phyloP scores from a whole-genome alignment of 2,888 invertebrate species.

The Torymus texanus region DNA sequence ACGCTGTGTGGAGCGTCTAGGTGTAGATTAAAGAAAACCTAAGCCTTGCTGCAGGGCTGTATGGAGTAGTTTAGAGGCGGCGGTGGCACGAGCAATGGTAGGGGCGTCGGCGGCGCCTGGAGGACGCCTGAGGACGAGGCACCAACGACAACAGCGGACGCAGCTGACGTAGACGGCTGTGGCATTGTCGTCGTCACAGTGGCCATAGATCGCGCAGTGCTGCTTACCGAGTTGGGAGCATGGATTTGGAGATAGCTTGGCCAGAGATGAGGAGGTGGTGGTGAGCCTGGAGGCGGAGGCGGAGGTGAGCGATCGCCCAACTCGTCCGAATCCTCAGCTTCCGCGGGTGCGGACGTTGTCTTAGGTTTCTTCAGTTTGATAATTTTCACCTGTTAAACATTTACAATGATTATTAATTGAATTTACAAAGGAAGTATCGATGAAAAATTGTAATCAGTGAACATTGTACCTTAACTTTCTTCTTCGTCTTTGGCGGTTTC shows the following conservation, averaged over 20 bases:
- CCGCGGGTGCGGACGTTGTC: constrained; percentile 58
- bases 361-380: constrained; percentile 74
- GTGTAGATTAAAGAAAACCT: constrained; percentile 5
- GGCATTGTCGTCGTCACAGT: not conserved
- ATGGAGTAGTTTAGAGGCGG: constrained; percentile 71
- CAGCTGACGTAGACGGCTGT: too few species aligned
- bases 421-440: too few species aligned
- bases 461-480: constrained; percentile 76
- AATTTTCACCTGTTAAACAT: constrained; percentile 73
- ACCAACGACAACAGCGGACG: constrained; percentile 15
- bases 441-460: not conserved
- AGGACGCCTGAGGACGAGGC: constrained; percentile 36
- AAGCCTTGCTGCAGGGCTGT: constrained; percentile 72
- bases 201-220: not conserved
- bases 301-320: constrained; percentile 78
- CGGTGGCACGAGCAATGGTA: constrained; percentile 72
- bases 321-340: constrained; percentile 76
- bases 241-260: constrained; percentile 70
- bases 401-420: too few species aligned
- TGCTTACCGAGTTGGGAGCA: not conserved
- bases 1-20: too few species aligned
- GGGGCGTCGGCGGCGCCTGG: constrained; percentile 72
- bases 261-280: constrained; percentile 78
- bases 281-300: constrained; percentile 80
- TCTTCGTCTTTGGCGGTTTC: constrained; percentile 77